A percentile compares a stretch with the other conserved stretches of the same genome.
Conservation (phyloP, 2,797 vertebrate genomes). For the Phoebastria nigripes region DNA sequence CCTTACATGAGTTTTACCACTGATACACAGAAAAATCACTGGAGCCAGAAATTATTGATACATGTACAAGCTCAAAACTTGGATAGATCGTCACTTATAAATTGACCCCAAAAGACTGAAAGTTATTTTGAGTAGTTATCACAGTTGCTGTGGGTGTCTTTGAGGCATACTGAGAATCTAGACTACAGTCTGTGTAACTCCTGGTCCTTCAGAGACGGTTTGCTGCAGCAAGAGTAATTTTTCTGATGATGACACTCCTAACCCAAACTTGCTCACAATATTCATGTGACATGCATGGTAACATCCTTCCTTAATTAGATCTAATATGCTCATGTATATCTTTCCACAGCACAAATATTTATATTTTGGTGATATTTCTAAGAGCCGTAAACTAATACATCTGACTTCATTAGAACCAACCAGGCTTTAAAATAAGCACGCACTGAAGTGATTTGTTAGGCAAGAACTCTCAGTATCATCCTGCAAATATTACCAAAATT, state of each 20-base stretch:
- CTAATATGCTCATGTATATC: background rate
- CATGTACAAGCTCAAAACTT: background rate
- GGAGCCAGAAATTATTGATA: background rate
- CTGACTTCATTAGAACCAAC: background rate
- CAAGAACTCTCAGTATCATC: background rate
- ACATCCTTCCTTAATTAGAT: background rate
- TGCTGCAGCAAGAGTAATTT: background rate
- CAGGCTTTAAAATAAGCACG: background rate
- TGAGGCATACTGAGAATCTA: background rate
- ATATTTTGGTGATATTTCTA: background rate
- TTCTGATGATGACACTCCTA: background rate
- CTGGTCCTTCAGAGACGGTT: background rate
- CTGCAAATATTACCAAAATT: background rate
- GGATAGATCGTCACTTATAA: background rate
- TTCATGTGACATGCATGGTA: background rate
- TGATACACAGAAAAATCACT: background rate
- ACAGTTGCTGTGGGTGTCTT: background rate
- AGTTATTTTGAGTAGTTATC: background rate
- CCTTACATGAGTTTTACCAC: background rate
- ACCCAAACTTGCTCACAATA: background rate
- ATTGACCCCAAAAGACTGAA: background rate
- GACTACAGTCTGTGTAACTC: background rate
- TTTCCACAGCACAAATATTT: background rate
- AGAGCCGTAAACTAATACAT: background rate
- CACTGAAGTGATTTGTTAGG: background rate